Conservation (phyloP, 2,888 invertebrate species). For the Ferdinandea cuprea region DNA sequence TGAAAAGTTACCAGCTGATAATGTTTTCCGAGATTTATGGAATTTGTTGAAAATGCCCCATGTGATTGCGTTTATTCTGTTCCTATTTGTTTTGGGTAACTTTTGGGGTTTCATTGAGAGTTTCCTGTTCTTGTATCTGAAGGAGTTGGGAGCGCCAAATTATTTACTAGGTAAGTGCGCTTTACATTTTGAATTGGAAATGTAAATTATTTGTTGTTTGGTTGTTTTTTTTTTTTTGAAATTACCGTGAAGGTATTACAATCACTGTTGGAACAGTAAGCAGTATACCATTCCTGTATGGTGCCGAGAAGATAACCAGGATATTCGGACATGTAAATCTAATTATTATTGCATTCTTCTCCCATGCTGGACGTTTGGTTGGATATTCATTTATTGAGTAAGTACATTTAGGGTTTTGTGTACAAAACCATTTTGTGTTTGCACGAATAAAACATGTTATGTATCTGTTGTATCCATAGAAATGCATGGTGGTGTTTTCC, state of each 20-base stretch:
- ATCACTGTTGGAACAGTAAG: slow-evolving; percentile 93
- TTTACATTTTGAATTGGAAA: background rate
- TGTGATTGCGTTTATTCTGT: slow-evolving; percentile 91
- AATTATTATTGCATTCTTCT: slow-evolving; percentile 92
- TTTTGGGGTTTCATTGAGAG: slow-evolving; percentile 96
- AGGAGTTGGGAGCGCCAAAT: slow-evolving; percentile 92
- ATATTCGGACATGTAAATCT: slow-evolving; percentile 92
- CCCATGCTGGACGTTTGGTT: slow-evolving; percentile 91
- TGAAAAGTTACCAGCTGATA: slow-evolving; percentile 90
- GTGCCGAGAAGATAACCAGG: slow-evolving; percentile 91
- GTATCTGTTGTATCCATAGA: slow-evolving; percentile 83
- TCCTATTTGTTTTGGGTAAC: slow-evolving; percentile 92
- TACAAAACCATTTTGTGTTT: slow-evolving; percentile 25
- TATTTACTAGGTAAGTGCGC: slow-evolving; percentile 88
- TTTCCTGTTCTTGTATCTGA: slow-evolving; percentile 92
- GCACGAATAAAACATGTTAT: slow-evolving; percentile 41
- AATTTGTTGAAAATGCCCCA: slow-evolving; percentile 91
- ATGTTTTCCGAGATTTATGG: slow-evolving; percentile 89
- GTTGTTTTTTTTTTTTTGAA: too few species aligned
- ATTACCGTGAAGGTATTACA: slow-evolving; percentile 92
- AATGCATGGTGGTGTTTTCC: slow-evolving; percentile 95
- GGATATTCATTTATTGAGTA: slow-evolving; percentile 94
- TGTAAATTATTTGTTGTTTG: background rate
- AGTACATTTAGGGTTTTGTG: slow-evolving; percentile 78
- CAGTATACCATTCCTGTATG: slow-evolving; percentile 92